Evolutionary conservation across 2,888 invertebrate species (phyloP).

Genomic region (Coleophora flavipennella): DNA sequence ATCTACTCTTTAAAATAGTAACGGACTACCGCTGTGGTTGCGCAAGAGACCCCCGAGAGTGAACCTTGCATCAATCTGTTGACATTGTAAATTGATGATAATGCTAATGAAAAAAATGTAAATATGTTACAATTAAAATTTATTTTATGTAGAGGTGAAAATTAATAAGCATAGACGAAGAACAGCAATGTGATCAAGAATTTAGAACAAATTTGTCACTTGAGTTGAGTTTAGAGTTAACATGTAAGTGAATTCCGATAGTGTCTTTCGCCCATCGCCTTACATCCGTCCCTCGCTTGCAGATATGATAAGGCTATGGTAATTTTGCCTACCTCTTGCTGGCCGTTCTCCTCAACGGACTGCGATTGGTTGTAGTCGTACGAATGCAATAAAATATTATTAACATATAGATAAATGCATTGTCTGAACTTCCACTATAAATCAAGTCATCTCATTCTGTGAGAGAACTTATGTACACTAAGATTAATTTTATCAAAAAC

Average conservation of each 20-base stretch:
- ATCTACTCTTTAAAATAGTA: constrained; percentile 54
- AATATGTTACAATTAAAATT: constrained; percentile 2
- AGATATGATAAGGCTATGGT: constrained; percentile 34
- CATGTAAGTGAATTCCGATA: constrained; percentile 5
- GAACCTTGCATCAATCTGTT: constrained; percentile 62
- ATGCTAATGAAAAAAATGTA: too few relatives aligned
- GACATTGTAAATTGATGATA: constrained; percentile 47
- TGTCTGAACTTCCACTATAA: constrained; percentile 62
- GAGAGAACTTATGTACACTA: constrained; percentile 50
- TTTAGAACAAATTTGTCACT: too few relatives aligned
- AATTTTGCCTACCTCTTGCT: constrained; percentile 67
- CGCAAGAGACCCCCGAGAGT: constrained; percentile 50
- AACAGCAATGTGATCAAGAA: too few relatives aligned
- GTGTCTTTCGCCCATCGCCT: constrained; percentile 29
- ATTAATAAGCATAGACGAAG: too few relatives aligned
- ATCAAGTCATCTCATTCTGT: constrained; percentile 48
- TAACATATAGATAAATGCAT: constrained; percentile 71
- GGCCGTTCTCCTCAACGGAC: constrained; percentile 72
- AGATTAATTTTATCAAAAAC: constrained; percentile 46
- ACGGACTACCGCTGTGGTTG: constrained; percentile 60
- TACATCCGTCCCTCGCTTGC: constrained; percentile 27
- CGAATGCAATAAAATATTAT: constrained; percentile 72
- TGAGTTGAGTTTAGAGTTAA: too few relatives aligned
- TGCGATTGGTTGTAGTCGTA: constrained; percentile 72
- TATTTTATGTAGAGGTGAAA: too few relatives aligned